These are phyloP conservation scores for Pteromalus puparum DNA, from an alignment of 1,140 invertebrate genomes.

Conservation along the genomic window DNA sequence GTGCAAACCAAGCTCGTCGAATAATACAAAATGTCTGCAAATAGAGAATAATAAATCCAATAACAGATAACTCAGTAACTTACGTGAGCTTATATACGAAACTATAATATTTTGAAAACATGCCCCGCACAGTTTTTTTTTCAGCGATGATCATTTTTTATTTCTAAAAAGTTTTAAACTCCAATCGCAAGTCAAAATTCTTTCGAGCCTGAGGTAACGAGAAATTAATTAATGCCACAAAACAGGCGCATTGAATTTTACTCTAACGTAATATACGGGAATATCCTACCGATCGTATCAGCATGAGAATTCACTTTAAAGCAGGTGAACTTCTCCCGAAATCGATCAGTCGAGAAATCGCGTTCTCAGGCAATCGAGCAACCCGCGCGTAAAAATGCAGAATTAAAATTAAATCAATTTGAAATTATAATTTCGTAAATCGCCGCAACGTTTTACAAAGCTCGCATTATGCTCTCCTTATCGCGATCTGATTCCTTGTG, in stretches of 20 bases:
- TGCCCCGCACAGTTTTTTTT: too few species aligned
- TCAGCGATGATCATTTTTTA: too few species aligned
- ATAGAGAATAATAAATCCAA: constrained; percentile 21
- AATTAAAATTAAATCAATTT: neutral
- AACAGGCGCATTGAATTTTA: neutral
- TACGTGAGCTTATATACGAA: neutral
- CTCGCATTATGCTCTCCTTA: neutral
- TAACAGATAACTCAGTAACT: constrained; percentile 4
- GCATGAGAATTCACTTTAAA: neutral
- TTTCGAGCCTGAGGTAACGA: neutral
- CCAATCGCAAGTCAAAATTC: too few species aligned
- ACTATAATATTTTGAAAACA: too few species aligned
- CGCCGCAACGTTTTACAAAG: neutral
- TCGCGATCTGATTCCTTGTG: neutral
- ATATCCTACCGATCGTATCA: neutral
- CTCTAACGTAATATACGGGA: neutral
- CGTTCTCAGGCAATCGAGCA: neutral
- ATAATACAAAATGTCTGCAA: neutral
- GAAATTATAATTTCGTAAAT: neutral
- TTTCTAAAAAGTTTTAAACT: too few species aligned
- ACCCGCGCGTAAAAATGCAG: neutral
- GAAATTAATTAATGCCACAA: neutral
- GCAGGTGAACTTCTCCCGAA: neutral
- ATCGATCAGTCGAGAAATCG: neutral
- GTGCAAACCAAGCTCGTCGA: too few species aligned